Evolutionary conservation across 2,797 vertebrate species (phyloP).

Genomic region (Catamblyrhynchus diadema): DNA sequence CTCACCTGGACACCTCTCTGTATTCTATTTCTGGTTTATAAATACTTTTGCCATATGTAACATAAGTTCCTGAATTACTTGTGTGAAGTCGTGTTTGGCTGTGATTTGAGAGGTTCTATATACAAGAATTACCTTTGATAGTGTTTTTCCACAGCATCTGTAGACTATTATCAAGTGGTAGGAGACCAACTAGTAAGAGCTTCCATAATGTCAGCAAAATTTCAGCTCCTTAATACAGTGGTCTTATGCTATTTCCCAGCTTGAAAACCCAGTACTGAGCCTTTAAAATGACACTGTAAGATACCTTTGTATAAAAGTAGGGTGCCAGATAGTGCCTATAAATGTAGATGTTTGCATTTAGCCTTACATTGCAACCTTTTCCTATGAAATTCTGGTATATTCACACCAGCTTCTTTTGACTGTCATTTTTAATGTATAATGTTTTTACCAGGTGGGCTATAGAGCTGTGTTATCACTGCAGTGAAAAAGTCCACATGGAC

Average conservation of each 20-base stretch:
- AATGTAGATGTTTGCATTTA: slow-evolving; percentile 37
- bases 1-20: not conserved
- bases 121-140: not conserved
- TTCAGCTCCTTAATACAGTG: not conserved
- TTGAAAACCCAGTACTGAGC: slow-evolving; percentile 7
- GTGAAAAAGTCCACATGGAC: slow-evolving; percentile 29
- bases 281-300: slow-evolving; percentile 1
- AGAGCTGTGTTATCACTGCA: slow-evolving; percentile 38
- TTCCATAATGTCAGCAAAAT: slow-evolving; percentile 44
- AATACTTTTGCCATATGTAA: not conserved
- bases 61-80: not conserved
- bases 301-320: slow-evolving; percentile 24
- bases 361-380: not conserved
- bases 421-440: slow-evolving; percentile 59
- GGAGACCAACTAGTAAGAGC: slow-evolving; percentile 12
- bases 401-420: slow-evolving; percentile 18
- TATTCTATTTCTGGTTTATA: not conserved
- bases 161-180: not conserved
- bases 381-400: slow-evolving; percentile 14
- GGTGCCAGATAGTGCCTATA: not conserved
- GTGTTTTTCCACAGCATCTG: slow-evolving; percentile 27
- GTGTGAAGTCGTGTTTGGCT: slow-evolving; percentile 34
- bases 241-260: not conserved
- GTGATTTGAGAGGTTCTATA: slow-evolving; percentile 1
- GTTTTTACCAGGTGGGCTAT: slow-evolving; percentile 51